These are phyloP conservation scores for Tachyglossus aculeatus DNA, from an alignment of 2,797 vertebrate genomes.

Conservation along the genomic window DNA sequence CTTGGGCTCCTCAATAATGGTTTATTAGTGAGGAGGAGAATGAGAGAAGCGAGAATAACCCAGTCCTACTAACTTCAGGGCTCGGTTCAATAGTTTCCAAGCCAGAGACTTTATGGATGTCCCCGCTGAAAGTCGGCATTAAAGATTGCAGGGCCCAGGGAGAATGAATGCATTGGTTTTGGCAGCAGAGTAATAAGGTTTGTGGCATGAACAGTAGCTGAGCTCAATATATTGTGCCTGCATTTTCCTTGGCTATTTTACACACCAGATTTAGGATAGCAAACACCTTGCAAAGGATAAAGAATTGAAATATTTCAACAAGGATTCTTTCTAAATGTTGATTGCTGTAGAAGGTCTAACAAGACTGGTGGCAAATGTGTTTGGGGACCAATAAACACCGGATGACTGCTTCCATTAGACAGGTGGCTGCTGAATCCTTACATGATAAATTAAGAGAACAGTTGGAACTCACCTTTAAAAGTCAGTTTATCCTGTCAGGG, in stretches of 20 bases:
- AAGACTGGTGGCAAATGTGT: conserved; percentile 17
- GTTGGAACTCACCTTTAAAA: conserved; percentile 50
- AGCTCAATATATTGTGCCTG: neutral
- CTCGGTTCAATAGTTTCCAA: too few species aligned
- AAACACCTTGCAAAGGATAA: neutral
- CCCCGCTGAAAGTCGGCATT: neutral
- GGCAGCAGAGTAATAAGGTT: neutral
- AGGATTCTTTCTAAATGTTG: neutral
- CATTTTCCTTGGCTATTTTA: neutral
- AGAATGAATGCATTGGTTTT: neutral
- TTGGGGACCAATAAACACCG: conserved; percentile 23
- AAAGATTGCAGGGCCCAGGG: neutral
- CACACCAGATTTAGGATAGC: neutral
- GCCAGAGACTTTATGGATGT: neutral
- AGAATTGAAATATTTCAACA: conserved; percentile 14
- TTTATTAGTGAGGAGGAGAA: too few species aligned
- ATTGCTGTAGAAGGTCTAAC: conserved; percentile 28
- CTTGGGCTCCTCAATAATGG: too few species aligned
- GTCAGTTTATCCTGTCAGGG: conserved; percentile 5
- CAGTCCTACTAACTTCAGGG: too few species aligned
- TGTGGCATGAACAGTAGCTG: neutral
- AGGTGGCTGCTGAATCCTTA: conserved; percentile 34
- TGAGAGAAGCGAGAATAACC: too few species aligned
- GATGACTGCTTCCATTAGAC: conserved; percentile 20
- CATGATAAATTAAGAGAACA: conserved; percentile 31